A percentile compares a stretch with the other conserved stretches of the same genome.
These are phyloP conservation scores for Himalopsyche phryganea DNA, from an alignment of 1,140 invertebrate species.

Conservation along the genomic window DNA sequence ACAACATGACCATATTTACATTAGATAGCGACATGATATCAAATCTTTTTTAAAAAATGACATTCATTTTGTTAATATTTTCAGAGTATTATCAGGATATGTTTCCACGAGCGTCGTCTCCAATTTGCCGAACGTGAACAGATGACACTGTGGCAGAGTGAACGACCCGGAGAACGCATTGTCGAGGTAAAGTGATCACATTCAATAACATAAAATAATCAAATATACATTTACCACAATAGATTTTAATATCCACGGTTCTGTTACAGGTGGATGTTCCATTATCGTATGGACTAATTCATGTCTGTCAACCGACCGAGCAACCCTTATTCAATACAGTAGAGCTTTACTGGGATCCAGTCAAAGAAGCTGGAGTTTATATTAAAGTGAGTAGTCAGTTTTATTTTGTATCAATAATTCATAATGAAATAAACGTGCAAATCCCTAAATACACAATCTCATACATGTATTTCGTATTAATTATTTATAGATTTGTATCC, in stretches of 20 bases:
- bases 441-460: no score
- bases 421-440: no score
- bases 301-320: constrained; percentile 70
- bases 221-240: no score
- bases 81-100: constrained; percentile 84
- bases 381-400: constrained; percentile 75
- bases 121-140: constrained; percentile 95
- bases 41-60: no score
- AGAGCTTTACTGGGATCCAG: constrained; percentile 93
- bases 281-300: constrained; percentile 85
- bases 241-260: no score
- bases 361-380: constrained; percentile 92
- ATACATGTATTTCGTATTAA: no score
- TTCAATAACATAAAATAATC: no score
- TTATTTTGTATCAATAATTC: not conserved
- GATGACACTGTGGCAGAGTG: constrained; percentile 84
- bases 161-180: constrained; percentile 85
- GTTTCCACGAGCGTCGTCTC: constrained; percentile 92
- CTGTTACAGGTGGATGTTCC: constrained; percentile 74
- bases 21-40: no score
- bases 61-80: no score
- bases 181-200: constrained; percentile 75
- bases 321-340: constrained; percentile 72
- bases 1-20: no score
- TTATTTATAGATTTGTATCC: no score